Conservation (phyloP, 2,888 invertebrate genomes). For the Cordilura impudica region DNA sequence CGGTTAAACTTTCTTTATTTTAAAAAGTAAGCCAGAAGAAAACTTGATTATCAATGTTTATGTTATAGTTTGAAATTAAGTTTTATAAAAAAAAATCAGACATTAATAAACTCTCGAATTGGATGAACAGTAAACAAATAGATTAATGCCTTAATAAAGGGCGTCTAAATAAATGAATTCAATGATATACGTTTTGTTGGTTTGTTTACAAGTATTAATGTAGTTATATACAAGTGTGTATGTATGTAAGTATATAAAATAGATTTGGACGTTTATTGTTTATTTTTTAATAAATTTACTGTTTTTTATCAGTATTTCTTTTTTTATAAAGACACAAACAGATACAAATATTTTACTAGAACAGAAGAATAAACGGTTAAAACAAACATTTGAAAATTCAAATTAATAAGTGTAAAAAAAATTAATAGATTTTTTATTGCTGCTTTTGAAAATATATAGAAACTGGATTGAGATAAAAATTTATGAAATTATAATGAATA, state of each 20-base stretch:
- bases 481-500: background rate
- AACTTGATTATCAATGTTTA: too few species aligned
- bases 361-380: background rate
- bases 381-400: background rate
- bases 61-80: too few species aligned
- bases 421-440: slow-evolving; percentile 2
- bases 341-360: background rate
- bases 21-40: too few species aligned
- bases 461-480: background rate
- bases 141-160: background rate
- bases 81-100: too few species aligned
- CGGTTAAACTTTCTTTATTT: too few species aligned
- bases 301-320: background rate
- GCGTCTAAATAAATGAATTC: slow-evolving; percentile 4
- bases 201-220: too few species aligned
- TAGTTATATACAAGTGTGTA: too few species aligned
- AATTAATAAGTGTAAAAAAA: too few species aligned
- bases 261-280: too few species aligned
- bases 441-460: background rate
- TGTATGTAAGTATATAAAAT: too few species aligned
- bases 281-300: slow-evolving; percentile 4
- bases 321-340: background rate
- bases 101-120: background rate
- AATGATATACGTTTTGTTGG: background rate
- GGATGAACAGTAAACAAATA: background rate